These are phyloP conservation scores for Gadopsis bispinosus DNA, from an alignment of 2,797 vertebrate species.

Conservation along the genomic window DNA sequence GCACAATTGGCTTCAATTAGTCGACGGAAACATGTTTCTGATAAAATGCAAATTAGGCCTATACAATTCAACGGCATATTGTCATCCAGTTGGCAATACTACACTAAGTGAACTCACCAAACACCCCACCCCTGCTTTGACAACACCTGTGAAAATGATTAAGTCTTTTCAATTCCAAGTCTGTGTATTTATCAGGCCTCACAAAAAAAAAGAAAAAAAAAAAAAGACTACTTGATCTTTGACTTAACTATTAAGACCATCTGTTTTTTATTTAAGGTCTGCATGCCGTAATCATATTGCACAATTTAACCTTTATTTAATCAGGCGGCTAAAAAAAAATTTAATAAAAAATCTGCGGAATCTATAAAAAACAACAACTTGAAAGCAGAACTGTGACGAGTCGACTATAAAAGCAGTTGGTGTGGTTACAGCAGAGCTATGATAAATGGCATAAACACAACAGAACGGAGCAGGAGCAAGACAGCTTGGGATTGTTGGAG, in stretches of 20 bases:
- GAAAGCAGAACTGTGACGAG: slow-evolving; percentile 24
- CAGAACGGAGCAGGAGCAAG: slow-evolving; percentile 3
- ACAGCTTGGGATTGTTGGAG: slow-evolving; percentile 17
- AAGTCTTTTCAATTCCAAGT: slow-evolving; percentile 52
- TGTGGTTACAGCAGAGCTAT: slow-evolving; percentile 25
- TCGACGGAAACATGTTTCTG: slow-evolving; percentile 54
- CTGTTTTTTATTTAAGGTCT: slow-evolving; percentile 50
- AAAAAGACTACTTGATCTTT: slow-evolving; percentile 35
- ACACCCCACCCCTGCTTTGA: slow-evolving; percentile 45
- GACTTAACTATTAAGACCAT: slow-evolving; percentile 53
- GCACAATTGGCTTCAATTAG: slow-evolving; percentile 63
- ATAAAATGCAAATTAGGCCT: slow-evolving; percentile 52
- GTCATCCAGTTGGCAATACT: slow-evolving; percentile 62
- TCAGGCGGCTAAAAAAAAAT: slow-evolving; percentile 44
- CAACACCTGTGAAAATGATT: slow-evolving; percentile 69
- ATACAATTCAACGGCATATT: slow-evolving; percentile 47
- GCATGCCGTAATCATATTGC: slow-evolving; percentile 48
- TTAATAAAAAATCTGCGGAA: slow-evolving; percentile 32
- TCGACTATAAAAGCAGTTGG: slow-evolving; percentile 25
- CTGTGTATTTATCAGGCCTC: slow-evolving; percentile 44
- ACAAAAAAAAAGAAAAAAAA: neutral
- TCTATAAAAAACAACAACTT: slow-evolving; percentile 26
- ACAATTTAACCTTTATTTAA: slow-evolving; percentile 50
- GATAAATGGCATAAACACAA: slow-evolving; percentile 15
- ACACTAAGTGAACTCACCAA: slow-evolving; percentile 47